Conservation (phyloP, 2,888 invertebrate genomes). For the Deilephila elpenor region DNA sequence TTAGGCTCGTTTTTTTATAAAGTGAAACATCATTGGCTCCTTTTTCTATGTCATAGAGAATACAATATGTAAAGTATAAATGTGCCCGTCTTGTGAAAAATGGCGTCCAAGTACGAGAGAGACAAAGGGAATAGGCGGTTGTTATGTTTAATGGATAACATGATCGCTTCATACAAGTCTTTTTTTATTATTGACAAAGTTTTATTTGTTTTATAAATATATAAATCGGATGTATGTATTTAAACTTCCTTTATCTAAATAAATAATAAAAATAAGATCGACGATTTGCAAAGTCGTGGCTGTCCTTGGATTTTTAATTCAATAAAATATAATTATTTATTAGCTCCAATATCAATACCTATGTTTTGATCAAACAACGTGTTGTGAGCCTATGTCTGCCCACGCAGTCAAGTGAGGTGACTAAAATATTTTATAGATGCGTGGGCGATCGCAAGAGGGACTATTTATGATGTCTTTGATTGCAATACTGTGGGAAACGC, state of each 20-base stretch:
- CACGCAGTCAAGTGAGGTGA: constrained; percentile 8
- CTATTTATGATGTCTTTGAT: constrained; percentile 11
- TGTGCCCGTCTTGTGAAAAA: too few species aligned
- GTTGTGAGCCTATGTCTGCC: constrained; percentile 3
- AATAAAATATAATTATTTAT: not conserved
- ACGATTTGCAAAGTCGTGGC: not conserved
- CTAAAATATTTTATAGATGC: constrained; percentile 6
- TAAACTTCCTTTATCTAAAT: not conserved
- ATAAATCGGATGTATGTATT: too few species aligned
- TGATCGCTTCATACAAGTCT: too few species aligned
- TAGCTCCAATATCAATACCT: not conserved
- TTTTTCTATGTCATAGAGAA: too few species aligned
- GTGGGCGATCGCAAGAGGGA: constrained; percentile 13
- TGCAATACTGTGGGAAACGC: constrained; percentile 31
- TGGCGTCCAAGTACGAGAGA: too few species aligned
- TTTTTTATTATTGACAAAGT: too few species aligned
- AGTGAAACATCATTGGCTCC: too few species aligned
- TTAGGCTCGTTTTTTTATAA: not conserved
- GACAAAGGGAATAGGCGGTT: too few species aligned
- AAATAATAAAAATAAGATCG: too few species aligned
- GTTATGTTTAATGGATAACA: too few species aligned
- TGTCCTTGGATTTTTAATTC: not conserved
- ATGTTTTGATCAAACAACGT: not conserved
- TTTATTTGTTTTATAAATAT: not conserved
- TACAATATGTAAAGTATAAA: too few species aligned